A percentile compares a stretch with the other conserved stretches of the same genome.
Conservation (phyloP, 2,113 vertebrate species). For the Azemiops feae region DNA sequence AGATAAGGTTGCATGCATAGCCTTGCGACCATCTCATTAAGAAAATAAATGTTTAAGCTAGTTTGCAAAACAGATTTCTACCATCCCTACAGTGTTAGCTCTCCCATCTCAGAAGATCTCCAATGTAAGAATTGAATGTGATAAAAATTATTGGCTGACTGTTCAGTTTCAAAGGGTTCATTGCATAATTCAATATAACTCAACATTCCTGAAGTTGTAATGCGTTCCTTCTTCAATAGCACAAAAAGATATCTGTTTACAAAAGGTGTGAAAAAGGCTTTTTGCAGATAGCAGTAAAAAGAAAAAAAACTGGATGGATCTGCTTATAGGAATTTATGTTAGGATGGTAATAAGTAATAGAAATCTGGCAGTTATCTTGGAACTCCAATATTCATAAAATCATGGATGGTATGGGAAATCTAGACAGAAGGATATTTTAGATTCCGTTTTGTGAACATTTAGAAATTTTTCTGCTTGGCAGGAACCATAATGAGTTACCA, state of each 20-base stretch:
- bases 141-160: neutral
- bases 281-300: neutral
- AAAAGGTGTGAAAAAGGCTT: neutral
- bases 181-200: neutral
- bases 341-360: neutral
- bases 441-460: neutral
- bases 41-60: neutral
- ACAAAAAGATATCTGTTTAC: neutral
- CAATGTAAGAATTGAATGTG: neutral
- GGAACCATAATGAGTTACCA: neutral
- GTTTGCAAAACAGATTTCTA: neutral
- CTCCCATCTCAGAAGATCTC: neutral
- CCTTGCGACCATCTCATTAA: neutral
- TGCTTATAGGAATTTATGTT: neutral
- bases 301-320: neutral
- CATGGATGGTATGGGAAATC: neutral
- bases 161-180: neutral
- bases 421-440: neutral
- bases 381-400: neutral
- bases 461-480: neutral
- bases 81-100: neutral
- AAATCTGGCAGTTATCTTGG: neutral
- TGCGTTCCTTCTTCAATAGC: neutral
- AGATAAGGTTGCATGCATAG: neutral
- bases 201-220: neutral